Evolutionary conservation across 2,113 vertebrate species (phyloP).

Genomic region (Tachycineta bicolor): DNA sequence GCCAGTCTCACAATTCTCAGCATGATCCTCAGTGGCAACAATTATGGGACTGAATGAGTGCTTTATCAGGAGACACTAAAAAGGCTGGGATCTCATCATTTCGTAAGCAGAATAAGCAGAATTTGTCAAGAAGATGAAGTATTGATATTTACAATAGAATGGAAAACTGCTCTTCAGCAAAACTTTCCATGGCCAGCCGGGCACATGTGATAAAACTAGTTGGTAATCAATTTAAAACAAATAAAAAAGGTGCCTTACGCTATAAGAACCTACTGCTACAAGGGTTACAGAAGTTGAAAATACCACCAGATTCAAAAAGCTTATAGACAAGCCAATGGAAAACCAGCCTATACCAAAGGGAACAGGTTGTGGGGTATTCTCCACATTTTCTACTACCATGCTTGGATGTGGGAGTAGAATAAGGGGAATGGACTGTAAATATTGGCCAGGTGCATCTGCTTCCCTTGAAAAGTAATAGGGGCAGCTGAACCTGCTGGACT

Average conservation of each 20-base stretch:
- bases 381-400: neutral
- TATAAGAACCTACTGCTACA: neutral
- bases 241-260: neutral
- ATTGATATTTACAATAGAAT: neutral
- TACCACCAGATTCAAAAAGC: neutral
- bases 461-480: neutral
- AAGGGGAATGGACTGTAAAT: neutral
- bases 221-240: neutral
- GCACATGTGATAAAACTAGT: neutral
- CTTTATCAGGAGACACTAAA: neutral
- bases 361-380: neutral
- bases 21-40: neutral
- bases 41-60: neutral
- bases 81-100: neutral
- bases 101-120: neutral
- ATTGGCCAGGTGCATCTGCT: neutral
- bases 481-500: neutral
- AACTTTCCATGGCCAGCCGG: neutral
- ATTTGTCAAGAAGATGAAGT: neutral
- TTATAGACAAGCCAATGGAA: neutral
- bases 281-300: neutral
- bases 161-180: neutral
- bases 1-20: neutral
- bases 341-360: neutral
- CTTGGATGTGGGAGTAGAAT: neutral